A percentile compares a stretch with the other conserved stretches of the same genome.
Evolutionary conservation across 2,113 vertebrate genomes (phyloP).

Genomic region (Anarrhichthys ocellatus): DNA sequence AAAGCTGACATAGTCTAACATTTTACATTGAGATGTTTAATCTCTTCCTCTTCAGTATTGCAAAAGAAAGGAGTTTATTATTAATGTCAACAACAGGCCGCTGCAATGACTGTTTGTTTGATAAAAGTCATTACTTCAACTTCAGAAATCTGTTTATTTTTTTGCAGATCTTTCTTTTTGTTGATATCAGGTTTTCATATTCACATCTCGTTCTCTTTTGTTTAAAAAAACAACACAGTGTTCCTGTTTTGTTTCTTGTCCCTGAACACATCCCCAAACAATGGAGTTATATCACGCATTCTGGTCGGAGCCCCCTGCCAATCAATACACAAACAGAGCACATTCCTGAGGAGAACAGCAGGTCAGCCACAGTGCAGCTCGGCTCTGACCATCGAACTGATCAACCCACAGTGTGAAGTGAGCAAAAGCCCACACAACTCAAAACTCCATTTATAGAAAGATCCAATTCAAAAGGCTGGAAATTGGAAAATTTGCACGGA

Average conservation of each 20-base stretch:
- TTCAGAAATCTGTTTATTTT: slow-evolving; percentile 1
- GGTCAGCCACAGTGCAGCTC: slow-evolving; percentile 47
- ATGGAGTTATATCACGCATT: slow-evolving; percentile 9
- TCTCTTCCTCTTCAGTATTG: not conserved
- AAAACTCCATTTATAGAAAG: not conserved
- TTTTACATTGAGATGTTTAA: not conserved
- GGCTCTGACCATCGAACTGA: slow-evolving; percentile 11
- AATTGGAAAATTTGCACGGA: too few species aligned
- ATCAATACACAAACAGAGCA: slow-evolving; percentile 50
- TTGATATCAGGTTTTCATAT: slow-evolving; percentile 2
- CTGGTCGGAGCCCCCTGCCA: slow-evolving; percentile 39
- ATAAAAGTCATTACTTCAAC: not conserved
- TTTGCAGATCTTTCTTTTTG: not conserved
- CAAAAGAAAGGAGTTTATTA: not conserved
- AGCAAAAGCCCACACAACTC: not conserved
- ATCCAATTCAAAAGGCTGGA: too few species aligned
- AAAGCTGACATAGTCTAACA: too few species aligned
- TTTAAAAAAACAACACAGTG: not conserved
- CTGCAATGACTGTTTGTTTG: not conserved
- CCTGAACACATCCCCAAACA: slow-evolving; percentile 35
- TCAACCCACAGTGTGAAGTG: not conserved
- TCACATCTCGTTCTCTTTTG: slow-evolving; percentile 11
- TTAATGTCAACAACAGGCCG: not conserved
- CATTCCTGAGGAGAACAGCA: slow-evolving; percentile 45
- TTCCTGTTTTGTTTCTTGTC: slow-evolving; percentile 31